Evolutionary conservation across 2,113 vertebrate species (phyloP).

Genomic region (Oncorhynchus nerka): DNA sequence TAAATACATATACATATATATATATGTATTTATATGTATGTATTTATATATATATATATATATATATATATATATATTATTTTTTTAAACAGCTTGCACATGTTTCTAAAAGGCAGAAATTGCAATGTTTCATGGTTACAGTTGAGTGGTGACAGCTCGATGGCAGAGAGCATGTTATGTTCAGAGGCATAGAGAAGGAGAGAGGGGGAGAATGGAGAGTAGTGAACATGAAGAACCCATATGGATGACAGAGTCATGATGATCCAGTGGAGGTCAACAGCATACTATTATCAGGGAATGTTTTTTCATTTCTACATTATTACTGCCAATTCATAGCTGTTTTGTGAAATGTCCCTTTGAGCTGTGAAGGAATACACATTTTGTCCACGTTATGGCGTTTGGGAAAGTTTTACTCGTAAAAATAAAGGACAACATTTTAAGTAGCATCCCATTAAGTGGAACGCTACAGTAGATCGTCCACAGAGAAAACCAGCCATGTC

Average conservation of each 20-base stretch:
- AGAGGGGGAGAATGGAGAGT: background rate
- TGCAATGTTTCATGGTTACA: slow-evolving; percentile 4
- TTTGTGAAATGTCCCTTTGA: background rate
- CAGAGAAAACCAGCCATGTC: background rate
- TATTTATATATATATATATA: too few relatives aligned
- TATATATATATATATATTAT: too few relatives aligned
- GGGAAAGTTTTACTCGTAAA: background rate
- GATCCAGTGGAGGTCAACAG: background rate
- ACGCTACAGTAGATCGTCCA: background rate
- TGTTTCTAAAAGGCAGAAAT: slow-evolving; percentile 1
- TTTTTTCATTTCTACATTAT: too few relatives aligned
- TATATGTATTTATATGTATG: too few relatives aligned
- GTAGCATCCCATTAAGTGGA: slow-evolving; percentile 20
- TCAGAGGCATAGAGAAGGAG: background rate
- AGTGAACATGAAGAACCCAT: background rate
- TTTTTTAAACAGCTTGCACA: too few relatives aligned
- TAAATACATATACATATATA: background rate
- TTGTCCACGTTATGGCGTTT: background rate
- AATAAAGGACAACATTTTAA: background rate
- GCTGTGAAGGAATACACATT: background rate
- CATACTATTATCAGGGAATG: background rate
- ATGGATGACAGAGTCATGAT: slow-evolving; percentile 5
- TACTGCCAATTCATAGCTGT: too few relatives aligned
- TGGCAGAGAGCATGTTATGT: background rate
- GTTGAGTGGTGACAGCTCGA: background rate